Conservation (phyloP, 2,888 invertebrate genomes). For the Drosophila phalerata region DNA sequence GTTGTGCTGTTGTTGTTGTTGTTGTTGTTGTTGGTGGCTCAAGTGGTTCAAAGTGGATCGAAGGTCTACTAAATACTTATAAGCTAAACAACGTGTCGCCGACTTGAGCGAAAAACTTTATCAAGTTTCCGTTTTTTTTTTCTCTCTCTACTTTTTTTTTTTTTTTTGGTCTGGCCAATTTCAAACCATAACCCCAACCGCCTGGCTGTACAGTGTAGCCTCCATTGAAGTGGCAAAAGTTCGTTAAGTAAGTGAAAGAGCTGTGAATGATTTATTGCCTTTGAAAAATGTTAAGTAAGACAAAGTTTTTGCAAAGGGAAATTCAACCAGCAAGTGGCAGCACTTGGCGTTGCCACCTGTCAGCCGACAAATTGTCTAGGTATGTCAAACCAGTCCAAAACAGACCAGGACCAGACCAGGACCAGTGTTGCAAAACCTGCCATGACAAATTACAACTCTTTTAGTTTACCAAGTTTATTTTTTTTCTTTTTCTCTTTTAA, state of each 20-base stretch:
- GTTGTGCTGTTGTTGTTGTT: neutral
- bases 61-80: slow-evolving; percentile 49
- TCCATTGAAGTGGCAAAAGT: slow-evolving; percentile 68
- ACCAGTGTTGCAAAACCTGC: slow-evolving; percentile 35
- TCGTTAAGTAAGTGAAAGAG: slow-evolving; percentile 82
- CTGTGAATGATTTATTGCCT: slow-evolving; percentile 81
- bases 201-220: neutral
- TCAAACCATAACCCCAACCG: slow-evolving; percentile 1
- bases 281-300: slow-evolving; percentile 75
- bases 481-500: too few relatives aligned
- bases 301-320: slow-evolving; percentile 41
- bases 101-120: slow-evolving; percentile 62
- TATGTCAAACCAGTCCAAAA: neutral
- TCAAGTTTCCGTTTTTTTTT: slow-evolving; percentile 48
- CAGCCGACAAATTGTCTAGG: slow-evolving; percentile 52
- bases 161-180: slow-evolving; percentile 39
- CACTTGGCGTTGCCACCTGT: slow-evolving; percentile 38
- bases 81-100: slow-evolving; percentile 66
- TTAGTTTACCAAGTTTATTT: too few relatives aligned
- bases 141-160: neutral
- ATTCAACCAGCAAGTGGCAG: slow-evolving; percentile 36
- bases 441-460: slow-evolving; percentile 21
- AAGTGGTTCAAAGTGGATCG: slow-evolving; percentile 15
- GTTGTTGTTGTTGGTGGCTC: neutral
- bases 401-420: slow-evolving; percentile 1